Evolutionary conservation across 2,113 vertebrate species (phyloP).

Genomic region (Myiagra hebetior): DNA sequence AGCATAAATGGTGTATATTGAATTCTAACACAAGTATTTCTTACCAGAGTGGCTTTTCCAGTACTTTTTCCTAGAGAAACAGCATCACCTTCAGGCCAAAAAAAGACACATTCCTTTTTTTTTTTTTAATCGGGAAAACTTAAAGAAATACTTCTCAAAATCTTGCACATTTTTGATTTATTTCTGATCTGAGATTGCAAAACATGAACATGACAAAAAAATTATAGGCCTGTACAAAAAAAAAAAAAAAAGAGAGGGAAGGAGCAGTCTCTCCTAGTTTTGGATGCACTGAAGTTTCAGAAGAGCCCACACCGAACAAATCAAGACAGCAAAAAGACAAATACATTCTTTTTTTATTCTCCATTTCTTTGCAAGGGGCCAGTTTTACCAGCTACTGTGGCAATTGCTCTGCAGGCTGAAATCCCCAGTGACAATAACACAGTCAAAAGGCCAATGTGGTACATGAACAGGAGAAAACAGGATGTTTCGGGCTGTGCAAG

Average conservation of each 20-base stretch:
- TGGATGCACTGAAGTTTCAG: not conserved
- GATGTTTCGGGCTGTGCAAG: not conserved
- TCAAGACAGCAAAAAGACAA: not conserved
- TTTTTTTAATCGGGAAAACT: not conserved
- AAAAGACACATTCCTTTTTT: not conserved
- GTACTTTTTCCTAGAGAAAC: conserved; percentile 48
- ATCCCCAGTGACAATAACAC: not conserved
- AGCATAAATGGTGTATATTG: not conserved
- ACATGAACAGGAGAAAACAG: not conserved
- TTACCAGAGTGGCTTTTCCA: not conserved
- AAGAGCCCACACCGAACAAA: not conserved
- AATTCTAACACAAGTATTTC: not conserved
- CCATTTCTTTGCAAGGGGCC: not conserved
- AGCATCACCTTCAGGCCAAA: conserved; percentile 64
- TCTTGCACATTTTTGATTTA: not conserved
- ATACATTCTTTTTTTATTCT: not conserved
- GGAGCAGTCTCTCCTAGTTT: not conserved
- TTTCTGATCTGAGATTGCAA: not conserved
- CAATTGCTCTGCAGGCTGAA: not conserved
- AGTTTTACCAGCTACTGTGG: not conserved
- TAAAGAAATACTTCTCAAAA: not conserved
- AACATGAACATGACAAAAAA: not conserved
- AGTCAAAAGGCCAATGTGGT: not conserved
- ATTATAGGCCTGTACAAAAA: not conserved
- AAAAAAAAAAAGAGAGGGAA: no score